Conservation (phyloP, 2,888 invertebrate genomes). For the Cinara cedri region DNA sequence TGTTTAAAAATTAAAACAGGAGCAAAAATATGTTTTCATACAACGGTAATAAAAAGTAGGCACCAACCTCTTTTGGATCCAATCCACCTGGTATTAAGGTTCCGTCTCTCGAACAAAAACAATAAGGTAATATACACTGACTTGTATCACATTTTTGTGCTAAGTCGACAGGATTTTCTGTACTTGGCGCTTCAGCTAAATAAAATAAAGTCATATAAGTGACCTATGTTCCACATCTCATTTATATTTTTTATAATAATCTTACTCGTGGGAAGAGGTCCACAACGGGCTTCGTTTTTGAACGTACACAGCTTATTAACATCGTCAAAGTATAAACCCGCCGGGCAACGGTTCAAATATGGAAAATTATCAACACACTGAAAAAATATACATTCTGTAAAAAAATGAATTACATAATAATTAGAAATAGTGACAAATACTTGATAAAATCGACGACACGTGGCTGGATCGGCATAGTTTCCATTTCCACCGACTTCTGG, state of each 20-base stretch:
- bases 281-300: slow-evolving; percentile 86
- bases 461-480: slow-evolving; percentile 87
- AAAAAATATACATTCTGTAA: slow-evolving; percentile 58
- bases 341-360: slow-evolving; percentile 86
- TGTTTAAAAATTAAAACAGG: not conserved
- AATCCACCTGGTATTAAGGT: slow-evolving; percentile 84
- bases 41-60: not conserved
- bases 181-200: slow-evolving; percentile 79
- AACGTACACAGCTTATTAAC: slow-evolving; percentile 85
- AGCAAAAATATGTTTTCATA: not conserved
- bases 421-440: slow-evolving; percentile 65
- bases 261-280: slow-evolving; percentile 85
- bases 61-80: slow-evolving; percentile 76
- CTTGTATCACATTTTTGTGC: slow-evolving; percentile 79
- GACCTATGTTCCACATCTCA: not conserved
- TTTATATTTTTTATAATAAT: not conserved
- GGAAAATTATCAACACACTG: slow-evolving; percentile 91
- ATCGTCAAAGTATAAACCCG: slow-evolving; percentile 88
- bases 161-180: slow-evolving; percentile 80
- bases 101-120: slow-evolving; percentile 91
- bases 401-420: not conserved
- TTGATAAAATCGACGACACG: slow-evolving; percentile 88
- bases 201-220: slow-evolving; percentile 58
- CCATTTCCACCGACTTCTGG: slow-evolving; percentile 85
- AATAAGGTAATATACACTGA: slow-evolving; percentile 82